These are phyloP conservation scores for Mellilla xanthometata DNA, from an alignment of 2,888 invertebrate genomes.

Conservation along the genomic window DNA sequence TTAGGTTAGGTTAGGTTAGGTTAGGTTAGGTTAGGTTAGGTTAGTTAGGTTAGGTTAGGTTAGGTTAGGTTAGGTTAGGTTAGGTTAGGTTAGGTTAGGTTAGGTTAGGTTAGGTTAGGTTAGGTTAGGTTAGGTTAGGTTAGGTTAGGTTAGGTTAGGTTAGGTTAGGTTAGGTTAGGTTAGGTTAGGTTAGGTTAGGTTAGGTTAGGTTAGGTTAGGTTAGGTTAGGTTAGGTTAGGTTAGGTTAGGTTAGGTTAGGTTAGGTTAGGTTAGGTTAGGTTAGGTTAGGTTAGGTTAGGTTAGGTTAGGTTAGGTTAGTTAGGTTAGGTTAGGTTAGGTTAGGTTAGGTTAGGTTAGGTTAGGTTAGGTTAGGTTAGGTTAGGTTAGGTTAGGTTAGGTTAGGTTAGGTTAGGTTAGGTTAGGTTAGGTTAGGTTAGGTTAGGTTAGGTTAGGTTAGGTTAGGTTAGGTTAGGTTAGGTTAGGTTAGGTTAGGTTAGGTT, in stretches of 20 bases:
- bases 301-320: slow-evolving; percentile 22
- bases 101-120: no score
- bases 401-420: slow-evolving; percentile 7
- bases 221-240: slow-evolving; percentile 21
- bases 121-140: no score
- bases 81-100: no score
- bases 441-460: slow-evolving; percentile 8
- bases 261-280: slow-evolving; percentile 18
- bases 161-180: no score
- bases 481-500: slow-evolving; percentile 12
- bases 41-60: slow-evolving; percentile 5
- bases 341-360: slow-evolving; percentile 26
- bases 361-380: slow-evolving; percentile 22
- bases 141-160: no score
- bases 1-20: slow-evolving; percentile 19
- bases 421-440: slow-evolving; percentile 19
- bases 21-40: slow-evolving; percentile 3
- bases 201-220: slow-evolving; percentile 24
- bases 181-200: no score
- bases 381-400: slow-evolving; percentile 23
- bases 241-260: slow-evolving; percentile 24
- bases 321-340: slow-evolving; percentile 22
- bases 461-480: slow-evolving; percentile 8
- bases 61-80: slow-evolving; percentile 18
- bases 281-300: slow-evolving; percentile 19